A percentile compares a stretch with the other conserved stretches of the same genome.
Conservation (phyloP, 2,888 invertebrate species). For the Phania funesta region DNA sequence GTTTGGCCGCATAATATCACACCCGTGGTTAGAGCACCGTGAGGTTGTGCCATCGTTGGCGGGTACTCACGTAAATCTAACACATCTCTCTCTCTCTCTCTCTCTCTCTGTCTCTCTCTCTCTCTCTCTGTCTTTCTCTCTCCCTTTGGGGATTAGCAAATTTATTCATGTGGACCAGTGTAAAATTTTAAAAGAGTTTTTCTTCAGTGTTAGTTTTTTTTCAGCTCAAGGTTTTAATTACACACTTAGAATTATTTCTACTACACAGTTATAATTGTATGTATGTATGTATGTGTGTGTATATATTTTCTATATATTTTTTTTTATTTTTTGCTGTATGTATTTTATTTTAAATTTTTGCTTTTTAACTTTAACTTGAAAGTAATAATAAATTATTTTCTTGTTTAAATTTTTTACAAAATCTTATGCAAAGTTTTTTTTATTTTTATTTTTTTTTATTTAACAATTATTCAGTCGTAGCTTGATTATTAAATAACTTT, state of each 20-base stretch:
- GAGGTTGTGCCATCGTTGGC: too few relatives aligned
- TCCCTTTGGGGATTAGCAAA: too few relatives aligned
- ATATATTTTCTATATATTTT: slow-evolving; percentile 8
- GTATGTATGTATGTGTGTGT: slow-evolving; percentile 6
- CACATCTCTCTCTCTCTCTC: too few relatives aligned
- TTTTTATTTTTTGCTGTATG: background rate
- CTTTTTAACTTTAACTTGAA: too few relatives aligned
- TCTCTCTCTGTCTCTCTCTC: too few relatives aligned
- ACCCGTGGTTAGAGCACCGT: too few relatives aligned
- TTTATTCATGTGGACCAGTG: background rate
- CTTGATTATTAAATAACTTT: slow-evolving; percentile 30
- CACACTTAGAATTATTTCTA: slow-evolving; percentile 58
- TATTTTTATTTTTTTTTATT: slow-evolving; percentile 33
- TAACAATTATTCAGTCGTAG: slow-evolving; percentile 64
- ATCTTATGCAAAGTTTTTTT: slow-evolving; percentile 31
- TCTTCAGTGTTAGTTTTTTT: background rate
- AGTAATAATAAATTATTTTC: slow-evolving; percentile 9
- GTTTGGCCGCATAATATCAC: too few relatives aligned
- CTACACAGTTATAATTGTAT: slow-evolving; percentile 57
- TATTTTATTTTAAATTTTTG: background rate
- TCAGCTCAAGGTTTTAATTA: slow-evolving; percentile 12
- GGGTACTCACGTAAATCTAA: too few relatives aligned
- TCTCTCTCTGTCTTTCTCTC: too few relatives aligned
- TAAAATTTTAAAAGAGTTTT: background rate
- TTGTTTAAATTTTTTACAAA: slow-evolving; percentile 21